Percentiles rank a stretch among this genome's conserved stretches.
These are phyloP conservation scores for Meiosimyza platycephala DNA, from an alignment of 2,888 invertebrate species.

Conservation along the genomic window DNA sequence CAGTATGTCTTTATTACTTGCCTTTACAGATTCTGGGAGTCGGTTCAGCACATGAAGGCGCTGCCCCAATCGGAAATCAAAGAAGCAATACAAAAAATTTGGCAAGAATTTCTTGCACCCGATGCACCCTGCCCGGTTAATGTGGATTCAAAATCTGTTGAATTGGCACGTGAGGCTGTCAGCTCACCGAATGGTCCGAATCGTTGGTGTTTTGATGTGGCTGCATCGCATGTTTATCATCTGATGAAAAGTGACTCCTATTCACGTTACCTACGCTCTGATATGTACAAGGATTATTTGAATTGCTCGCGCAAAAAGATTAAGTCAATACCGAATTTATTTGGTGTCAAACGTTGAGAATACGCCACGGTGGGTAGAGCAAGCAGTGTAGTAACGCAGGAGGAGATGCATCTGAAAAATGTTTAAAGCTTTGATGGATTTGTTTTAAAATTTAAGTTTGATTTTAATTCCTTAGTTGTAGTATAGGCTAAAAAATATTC, in stretches of 20 bases:
- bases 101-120: slow-evolving; percentile 92
- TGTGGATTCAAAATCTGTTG: slow-evolving; percentile 93
- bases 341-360: slow-evolving; percentile 67
- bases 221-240: slow-evolving; percentile 98
- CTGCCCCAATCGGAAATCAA: slow-evolving; percentile 88
- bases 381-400: background rate
- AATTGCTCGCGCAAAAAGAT: slow-evolving; percentile 98
- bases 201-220: slow-evolving; percentile 96
- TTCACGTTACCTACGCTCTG: slow-evolving; percentile 95
- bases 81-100: slow-evolving; percentile 84
- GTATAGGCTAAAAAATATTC: slow-evolving; percentile 22
- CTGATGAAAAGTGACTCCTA: slow-evolving; percentile 99
- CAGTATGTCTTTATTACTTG: no score
- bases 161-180: slow-evolving; percentile 84
- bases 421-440: background rate
- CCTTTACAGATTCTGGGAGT: slow-evolving; percentile 87
- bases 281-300: slow-evolving; percentile 97
- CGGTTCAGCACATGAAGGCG: slow-evolving; percentile 91
- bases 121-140: slow-evolving; percentile 98
- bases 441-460: background rate
- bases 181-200: slow-evolving; percentile 76
- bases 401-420: background rate
- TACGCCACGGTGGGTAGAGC: slow-evolving; percentile 33
- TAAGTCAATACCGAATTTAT: slow-evolving; percentile 68
- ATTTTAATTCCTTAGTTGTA: slow-evolving; percentile 13